Percentiles rank a stretch among this genome's conserved stretches.
These are phyloP conservation scores for Anguilla japonica DNA, from an alignment of 2,113 vertebrate genomes.

Conservation along the genomic window DNA sequence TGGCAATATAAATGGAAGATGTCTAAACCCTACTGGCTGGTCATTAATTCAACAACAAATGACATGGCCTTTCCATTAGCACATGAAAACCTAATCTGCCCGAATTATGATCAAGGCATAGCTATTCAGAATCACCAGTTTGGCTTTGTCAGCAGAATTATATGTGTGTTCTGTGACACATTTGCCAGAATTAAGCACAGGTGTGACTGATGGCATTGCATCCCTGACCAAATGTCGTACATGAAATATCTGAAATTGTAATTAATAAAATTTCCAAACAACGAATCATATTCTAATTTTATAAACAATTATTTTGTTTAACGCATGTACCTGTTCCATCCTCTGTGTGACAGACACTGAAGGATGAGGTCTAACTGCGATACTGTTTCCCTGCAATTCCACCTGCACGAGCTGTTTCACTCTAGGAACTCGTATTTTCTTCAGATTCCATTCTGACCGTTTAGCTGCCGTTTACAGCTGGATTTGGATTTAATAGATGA, in stretches of 20 bases:
- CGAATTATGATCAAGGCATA: background rate
- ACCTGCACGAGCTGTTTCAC: background rate
- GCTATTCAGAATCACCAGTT: background rate
- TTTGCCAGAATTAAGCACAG: background rate
- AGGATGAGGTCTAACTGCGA: background rate
- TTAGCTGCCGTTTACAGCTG: background rate
- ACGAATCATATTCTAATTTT: background rate
- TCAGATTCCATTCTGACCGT: background rate
- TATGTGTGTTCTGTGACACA: background rate
- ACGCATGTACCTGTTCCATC: background rate
- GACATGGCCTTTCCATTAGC: background rate
- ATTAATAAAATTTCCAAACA: background rate
- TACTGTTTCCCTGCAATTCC: background rate
- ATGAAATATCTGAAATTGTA: background rate
- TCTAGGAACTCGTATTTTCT: constrained; percentile 2
- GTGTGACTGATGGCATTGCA: background rate
- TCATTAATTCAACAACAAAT: constrained; percentile 43
- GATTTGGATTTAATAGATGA: background rate
- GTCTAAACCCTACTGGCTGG: constrained; percentile 34
- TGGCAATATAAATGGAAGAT: constrained; percentile 35
- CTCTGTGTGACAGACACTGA: background rate
- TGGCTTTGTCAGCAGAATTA: constrained; percentile 2
- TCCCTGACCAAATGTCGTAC: background rate
- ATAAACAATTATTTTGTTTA: background rate
- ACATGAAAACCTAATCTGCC: constrained; percentile 1